Evolutionary conservation across 2,113 vertebrate genomes (phyloP), one percentile per base, ranked within the genome.

Genomic region (Gila orcuttii): DNA sequence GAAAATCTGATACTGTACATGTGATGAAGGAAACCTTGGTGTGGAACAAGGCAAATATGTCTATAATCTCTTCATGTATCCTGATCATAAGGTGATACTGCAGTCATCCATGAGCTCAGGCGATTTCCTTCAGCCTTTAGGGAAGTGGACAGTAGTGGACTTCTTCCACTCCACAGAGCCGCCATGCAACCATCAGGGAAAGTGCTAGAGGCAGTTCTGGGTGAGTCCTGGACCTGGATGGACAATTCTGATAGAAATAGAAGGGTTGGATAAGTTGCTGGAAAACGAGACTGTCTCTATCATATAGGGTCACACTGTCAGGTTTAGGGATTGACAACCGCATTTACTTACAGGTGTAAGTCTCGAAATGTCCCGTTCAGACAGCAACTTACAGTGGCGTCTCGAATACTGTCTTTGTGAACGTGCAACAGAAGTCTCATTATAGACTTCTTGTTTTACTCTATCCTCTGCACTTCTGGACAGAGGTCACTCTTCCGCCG

Each of bases 141-240:
- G 90, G 94, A 96, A 93, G 94, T 93, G 85, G 95, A 97, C 88
- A 93, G 94, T 45, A 91, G 84, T 25, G 95, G 95, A 8, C 95
- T 95, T 94, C 95, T 95, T 89, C 96, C 95, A 12, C 76, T 98
- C 62, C 96, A 97, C 19, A 88, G 94, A 76, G 95, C 96, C 75
- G 94, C 91, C 8, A 89, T 93, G 52, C 90, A 92, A 68, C 93
- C 96, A 64, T 74, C 95, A 91, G 90, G 86, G 36, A 93, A 94
- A 88, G 93, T 97, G 89, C 92, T 96, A 90, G 95, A 97, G 92
- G 89, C 92, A 31, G 90, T 96, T 82, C 91, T 97, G 90, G 94
- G 95, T 85, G 95, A 95, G 28, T 59, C 5, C 19, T 59, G 10
- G 36, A 79, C 31, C 11, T 79, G 19, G 52, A 79, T 79, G 19